phyloP scores from a whole-genome alignment of 2,797 vertebrate species.

The Pantherophis vulpinus region DNA sequence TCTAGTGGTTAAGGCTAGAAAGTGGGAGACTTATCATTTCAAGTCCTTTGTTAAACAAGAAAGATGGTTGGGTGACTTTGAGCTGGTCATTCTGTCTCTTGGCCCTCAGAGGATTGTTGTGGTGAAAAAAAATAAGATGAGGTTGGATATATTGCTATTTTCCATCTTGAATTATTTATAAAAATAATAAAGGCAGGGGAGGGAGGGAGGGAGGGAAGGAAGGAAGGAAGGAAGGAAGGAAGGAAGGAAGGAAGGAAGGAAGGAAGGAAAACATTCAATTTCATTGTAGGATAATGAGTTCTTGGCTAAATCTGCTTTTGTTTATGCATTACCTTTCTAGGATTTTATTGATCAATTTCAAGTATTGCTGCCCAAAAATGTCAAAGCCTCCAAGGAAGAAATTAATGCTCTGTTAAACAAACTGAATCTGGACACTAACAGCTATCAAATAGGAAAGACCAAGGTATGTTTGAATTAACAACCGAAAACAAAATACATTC shows the following conservation, averaged over 20 bases:
- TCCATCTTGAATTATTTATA: not conserved
- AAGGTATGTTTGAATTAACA: slow-evolving; percentile 77
- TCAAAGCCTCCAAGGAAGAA: slow-evolving; percentile 76
- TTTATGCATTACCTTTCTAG: slow-evolving; percentile 64
- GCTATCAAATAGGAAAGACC: slow-evolving; percentile 94
- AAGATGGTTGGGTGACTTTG: too few relatives aligned
- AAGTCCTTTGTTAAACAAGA: too few relatives aligned
- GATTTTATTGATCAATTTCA: slow-evolving; percentile 93
- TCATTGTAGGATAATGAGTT: not conserved
- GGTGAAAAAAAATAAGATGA: too few relatives aligned
- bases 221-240: too few relatives aligned
- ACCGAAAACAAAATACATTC: not conserved
- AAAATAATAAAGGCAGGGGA: not conserved
- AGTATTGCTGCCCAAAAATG: slow-evolving; percentile 86
- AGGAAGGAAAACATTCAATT: not conserved
- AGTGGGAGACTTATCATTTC: too few relatives aligned
- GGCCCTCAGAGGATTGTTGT: not conserved
- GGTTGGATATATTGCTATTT: not conserved
- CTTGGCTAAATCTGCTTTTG: slow-evolving; percentile 9
- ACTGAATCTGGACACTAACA: slow-evolving; percentile 82
- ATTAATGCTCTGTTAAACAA: slow-evolving; percentile 81
- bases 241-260: too few relatives aligned
- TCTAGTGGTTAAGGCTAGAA: too few relatives aligned
- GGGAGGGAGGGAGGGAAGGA: too few relatives aligned
- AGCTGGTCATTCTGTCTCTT: not conserved